These are phyloP conservation scores for Hipposideros larvatus DNA, from an alignment of 2,797 vertebrate genomes.

Conservation along the genomic window DNA sequence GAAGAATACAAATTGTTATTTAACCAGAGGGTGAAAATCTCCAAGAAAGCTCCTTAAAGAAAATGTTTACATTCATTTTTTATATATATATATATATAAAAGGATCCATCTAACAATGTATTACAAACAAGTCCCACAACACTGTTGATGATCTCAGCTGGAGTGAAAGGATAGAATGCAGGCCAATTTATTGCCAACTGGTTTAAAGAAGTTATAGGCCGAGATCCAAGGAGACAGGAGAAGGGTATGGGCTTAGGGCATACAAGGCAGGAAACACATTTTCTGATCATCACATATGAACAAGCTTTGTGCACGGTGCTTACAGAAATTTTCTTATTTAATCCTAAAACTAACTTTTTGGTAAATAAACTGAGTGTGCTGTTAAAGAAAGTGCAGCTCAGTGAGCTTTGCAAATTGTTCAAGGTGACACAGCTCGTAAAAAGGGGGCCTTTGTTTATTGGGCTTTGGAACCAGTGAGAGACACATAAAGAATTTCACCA, in stretches of 20 bases:
- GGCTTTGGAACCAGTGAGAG: conserved; percentile 41
- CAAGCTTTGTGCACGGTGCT: conserved; percentile 44
- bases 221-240: conserved; percentile 57
- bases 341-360: conserved; percentile 57
- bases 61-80: conserved; percentile 83
- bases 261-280: conserved; percentile 53
- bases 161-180: conserved; percentile 77
- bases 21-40: conserved; percentile 77
- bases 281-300: conserved; percentile 70
- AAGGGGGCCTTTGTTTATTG: not conserved
- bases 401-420: not conserved
- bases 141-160: conserved; percentile 82
- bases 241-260: not conserved
- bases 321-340: conserved; percentile 42
- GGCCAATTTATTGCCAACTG: conserved; percentile 82
- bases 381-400: not conserved
- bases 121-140: conserved; percentile 78
- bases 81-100: conserved; percentile 54
- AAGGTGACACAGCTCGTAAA: not conserved
- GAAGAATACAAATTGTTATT: conserved; percentile 82
- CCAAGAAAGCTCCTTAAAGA: conserved; percentile 78
- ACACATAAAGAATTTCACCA: conserved; percentile 47
- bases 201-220: conserved; percentile 74
- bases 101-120: conserved; percentile 78
- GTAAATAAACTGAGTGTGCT: conserved; percentile 24